Base-by-base conservation (phyloP, 2,113 vertebrate species). In the Pelmatolapia mariae region DNA sequence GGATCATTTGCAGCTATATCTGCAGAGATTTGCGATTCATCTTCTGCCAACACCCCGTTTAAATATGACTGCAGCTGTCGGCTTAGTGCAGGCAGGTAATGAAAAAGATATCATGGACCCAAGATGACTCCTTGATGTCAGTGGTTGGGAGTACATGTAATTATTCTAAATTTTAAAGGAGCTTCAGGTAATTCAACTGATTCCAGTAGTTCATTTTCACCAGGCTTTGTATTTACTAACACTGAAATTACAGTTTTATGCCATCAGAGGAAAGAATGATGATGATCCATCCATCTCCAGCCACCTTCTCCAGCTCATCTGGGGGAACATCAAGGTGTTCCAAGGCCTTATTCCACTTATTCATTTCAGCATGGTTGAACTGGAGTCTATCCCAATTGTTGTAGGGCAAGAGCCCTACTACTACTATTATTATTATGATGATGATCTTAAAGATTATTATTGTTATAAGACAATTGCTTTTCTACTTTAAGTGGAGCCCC, bases 281-380 rank as follows among this genome's bases (percentile, higher is more conserved):
- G 68, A 66, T n/a, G 3, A 68, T 43, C 26, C 47, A 53, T 53
- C 19, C 15, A 31, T 4, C 15, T 16, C 4, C 43, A 45, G 36
- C 36, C 36, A 38, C 36, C 36, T 38, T 38, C 36, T 38, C 36
- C 53, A 56, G 53, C 22, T 56, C 61, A 11, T 61, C 26, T 43
- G 11, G 40, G 40, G 40, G 11, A 43, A 43, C 38, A 43, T 43
- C 11, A 43, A 18, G 57, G 26, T 31, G 57, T 31, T 59, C 57
- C 26, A 63, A 63, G 59, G 59, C 29, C 18, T n/a, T 63, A 7
- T 63, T 63, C 19, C 63, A 13, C 63, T 68, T 68, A 8, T 68
- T 11, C 36, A 6, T 0, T 24, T 71, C 38, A 10, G 38, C 7
- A 15, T 24, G 1, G 38, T 16, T 43, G 38, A 0, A 1, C n/a